phyloP scores from a whole-genome alignment of 2,888 invertebrate genomes.

The Carcina quercana region DNA sequence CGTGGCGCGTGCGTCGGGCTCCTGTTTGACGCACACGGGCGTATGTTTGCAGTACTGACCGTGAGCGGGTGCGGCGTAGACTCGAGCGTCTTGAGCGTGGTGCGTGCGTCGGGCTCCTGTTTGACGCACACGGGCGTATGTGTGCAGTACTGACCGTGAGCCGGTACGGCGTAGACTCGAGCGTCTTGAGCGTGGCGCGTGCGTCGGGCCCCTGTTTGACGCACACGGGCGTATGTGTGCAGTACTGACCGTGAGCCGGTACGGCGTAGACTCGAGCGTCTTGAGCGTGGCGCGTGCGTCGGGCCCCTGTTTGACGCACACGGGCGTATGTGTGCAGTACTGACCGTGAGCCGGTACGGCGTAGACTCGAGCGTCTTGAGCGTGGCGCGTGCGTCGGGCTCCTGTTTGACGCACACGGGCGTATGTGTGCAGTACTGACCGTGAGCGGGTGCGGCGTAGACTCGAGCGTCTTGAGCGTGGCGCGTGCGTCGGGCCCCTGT shows the following conservation, averaged over 20 bases:
- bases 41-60: conserved; percentile 3
- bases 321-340: too few species aligned
- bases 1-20: conserved; percentile 46
- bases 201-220: conserved; percentile 45
- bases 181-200: conserved; percentile 80
- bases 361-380: conserved; percentile 82
- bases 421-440: too few species aligned
- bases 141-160: too few species aligned
- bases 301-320: too few species aligned
- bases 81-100: conserved; percentile 82
- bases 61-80: conserved; percentile 49
- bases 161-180: conserved; percentile 70
- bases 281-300: too few species aligned
- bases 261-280: too few species aligned
- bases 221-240: conserved; percentile 53
- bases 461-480: too few species aligned
- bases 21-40: conserved; percentile 50
- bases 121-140: conserved; percentile 55
- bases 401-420: conserved; percentile 50
- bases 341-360: too few species aligned
- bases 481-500: too few species aligned
- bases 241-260: too few species aligned
- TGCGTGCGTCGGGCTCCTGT: conserved; percentile 35
- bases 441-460: too few species aligned
- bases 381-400: conserved; percentile 52